Percentiles rank a stretch among this genome's conserved stretches.
These are phyloP conservation scores for Sternotherus odoratus DNA, from an alignment of 2,797 vertebrate genomes.

Conservation along the genomic window DNA sequence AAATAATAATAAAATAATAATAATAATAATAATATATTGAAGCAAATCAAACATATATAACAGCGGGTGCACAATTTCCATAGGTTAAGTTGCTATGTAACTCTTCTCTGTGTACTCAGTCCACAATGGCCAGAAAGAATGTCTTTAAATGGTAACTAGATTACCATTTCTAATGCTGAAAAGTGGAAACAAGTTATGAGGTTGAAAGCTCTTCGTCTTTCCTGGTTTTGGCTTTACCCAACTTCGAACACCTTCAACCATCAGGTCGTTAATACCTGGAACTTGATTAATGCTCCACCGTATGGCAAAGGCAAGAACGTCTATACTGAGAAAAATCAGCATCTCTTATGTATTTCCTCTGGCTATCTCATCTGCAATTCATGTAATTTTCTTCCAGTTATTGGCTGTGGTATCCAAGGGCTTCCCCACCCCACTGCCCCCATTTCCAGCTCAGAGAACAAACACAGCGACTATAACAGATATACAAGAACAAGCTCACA, in stretches of 20 bases:
- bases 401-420: constrained; percentile 81
- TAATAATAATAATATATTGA: constrained; percentile 80
- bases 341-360: constrained; percentile 62
- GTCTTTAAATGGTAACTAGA: constrained; percentile 55
- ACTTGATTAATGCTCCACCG: constrained; percentile 65
- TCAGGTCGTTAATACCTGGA: constrained; percentile 58
- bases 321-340: constrained; percentile 53
- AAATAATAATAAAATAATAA: constrained; percentile 81
- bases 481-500: constrained; percentile 80
- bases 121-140: constrained; percentile 61
- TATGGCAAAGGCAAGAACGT: constrained; percentile 64
- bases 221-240: constrained; percentile 77
- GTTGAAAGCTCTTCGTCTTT: constrained; percentile 66
- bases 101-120: constrained; percentile 77
- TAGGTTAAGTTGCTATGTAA: constrained; percentile 69
- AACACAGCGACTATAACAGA: constrained; percentile 80
- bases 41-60: constrained; percentile 78
- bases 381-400: constrained; percentile 88
- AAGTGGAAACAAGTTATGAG: constrained; percentile 66
- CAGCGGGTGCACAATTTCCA: constrained; percentile 74
- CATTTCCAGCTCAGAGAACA: constrained; percentile 83
- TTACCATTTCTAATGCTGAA: constrained; percentile 70
- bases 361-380: constrained; percentile 71
- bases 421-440: constrained; percentile 74
- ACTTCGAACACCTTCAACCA: constrained; percentile 70